Conservation (phyloP, 2,797 vertebrate genomes). For the Thalassophryne amazonica region DNA sequence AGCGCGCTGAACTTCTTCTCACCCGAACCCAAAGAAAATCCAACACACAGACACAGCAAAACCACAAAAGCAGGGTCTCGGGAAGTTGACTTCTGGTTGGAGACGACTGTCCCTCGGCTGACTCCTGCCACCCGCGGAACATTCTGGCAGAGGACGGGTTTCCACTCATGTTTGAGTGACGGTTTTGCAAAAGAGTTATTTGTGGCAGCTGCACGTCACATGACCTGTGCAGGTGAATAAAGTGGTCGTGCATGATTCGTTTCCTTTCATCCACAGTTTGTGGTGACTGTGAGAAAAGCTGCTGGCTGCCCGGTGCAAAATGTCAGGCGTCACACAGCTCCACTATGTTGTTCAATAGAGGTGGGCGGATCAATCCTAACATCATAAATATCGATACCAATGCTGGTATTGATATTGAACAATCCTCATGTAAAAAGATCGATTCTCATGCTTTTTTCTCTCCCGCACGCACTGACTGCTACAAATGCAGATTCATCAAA, state of each 20-base stretch:
- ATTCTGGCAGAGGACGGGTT: slow-evolving; percentile 6
- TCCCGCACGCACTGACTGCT: too few relatives aligned
- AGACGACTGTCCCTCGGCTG: background rate
- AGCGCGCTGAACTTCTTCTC: slow-evolving; percentile 58
- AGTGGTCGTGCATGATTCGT: slow-evolving; percentile 41
- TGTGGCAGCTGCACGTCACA: slow-evolving; percentile 48
- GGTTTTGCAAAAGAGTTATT: slow-evolving; percentile 39
- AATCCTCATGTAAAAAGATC: too few relatives aligned
- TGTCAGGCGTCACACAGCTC: too few relatives aligned
- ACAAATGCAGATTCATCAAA: too few relatives aligned
- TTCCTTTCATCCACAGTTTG: slow-evolving; percentile 3
- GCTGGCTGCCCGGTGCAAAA: too few relatives aligned
- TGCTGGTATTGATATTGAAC: too few relatives aligned
- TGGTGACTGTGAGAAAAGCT: too few relatives aligned
- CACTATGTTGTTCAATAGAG: too few relatives aligned
- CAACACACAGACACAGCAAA: slow-evolving; percentile 34
- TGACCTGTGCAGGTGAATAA: slow-evolving; percentile 46
- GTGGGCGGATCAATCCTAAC: too few relatives aligned
- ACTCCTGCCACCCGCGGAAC: background rate
- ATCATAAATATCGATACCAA: too few relatives aligned
- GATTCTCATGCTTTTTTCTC: too few relatives aligned
- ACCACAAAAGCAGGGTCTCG: slow-evolving; percentile 29
- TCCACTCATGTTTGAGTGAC: slow-evolving; percentile 49
- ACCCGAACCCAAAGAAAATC: slow-evolving; percentile 22
- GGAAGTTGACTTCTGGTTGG: slow-evolving; percentile 12